Evolutionary conservation across 1,140 invertebrate species (phyloP), one percentile per base, ranked within the genome.

Genomic region (Ips typographus): DNA sequence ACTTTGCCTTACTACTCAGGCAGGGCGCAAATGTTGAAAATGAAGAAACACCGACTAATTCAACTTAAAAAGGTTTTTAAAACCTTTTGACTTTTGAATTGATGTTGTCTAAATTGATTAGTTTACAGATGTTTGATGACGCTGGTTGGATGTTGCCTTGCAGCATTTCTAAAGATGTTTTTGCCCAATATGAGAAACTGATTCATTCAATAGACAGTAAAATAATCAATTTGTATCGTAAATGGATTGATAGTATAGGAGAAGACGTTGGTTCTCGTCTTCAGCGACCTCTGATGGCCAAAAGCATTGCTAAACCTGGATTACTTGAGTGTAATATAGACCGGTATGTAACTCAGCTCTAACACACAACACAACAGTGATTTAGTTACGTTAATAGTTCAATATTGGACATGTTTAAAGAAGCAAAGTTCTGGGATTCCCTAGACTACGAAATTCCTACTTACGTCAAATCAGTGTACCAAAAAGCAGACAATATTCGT

Each of bases 271-370:
- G 81, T n/a, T 81, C 82, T 38, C 83, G 85, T 49, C 81, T 94
- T 6, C 88, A 93, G 71, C 85, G 86, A 56, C 88, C 89, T 7
- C 77, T 95, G 51, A 88, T 95, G 83, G 82, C 84, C 53, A 85
- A 86, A 40, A 91, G 87, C 75, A 78, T 80, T 3, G 84, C 84
- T 65, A 85, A 84, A 71, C 84, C 82, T 53, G 88, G 89, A 1
- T 81, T 91, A 56, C 76, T 95, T 53, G 90, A 94, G 79, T 89
- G 89, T 75, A 94, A 94, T 78, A 90, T 94, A 65, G 89, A 94
- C 80, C 84, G 83, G 88, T 89, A 78, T 52, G 52, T 41, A 36
- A 51, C 5, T 22, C 40, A 43, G 37, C n/a, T n/a, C 1, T 60
- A 53, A 49, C 43, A 5, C 7, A 1, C 6, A 6, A 49, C 6